phyloP scores from a whole-genome alignment of 2,888 invertebrate species.

The Drosophila borealis region DNA sequence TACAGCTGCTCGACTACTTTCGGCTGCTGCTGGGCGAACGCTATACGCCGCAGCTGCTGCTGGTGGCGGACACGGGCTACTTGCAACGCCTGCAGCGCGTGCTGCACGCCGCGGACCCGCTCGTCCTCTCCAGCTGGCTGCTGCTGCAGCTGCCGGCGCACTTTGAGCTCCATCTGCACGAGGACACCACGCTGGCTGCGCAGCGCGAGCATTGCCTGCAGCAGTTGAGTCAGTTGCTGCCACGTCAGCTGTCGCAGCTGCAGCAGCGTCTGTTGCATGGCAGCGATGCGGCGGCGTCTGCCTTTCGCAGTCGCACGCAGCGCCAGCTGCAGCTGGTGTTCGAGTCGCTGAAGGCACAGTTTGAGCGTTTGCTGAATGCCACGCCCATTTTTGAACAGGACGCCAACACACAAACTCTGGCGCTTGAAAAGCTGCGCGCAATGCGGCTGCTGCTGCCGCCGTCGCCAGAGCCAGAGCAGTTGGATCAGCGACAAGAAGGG shows the following conservation, averaged over 20 bases:
- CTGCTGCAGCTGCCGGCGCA: conserved; percentile 77
- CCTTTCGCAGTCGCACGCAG: conserved; percentile 34
- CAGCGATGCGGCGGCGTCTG: conserved; percentile 35
- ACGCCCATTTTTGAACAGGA: conserved; percentile 71
- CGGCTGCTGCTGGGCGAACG: conserved; percentile 54
- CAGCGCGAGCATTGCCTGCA: conserved; percentile 72
- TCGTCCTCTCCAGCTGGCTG: conserved; percentile 73
- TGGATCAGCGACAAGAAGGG: neutral
- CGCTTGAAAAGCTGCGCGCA: conserved; percentile 70
- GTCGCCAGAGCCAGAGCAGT: neutral
- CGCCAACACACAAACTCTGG: conserved; percentile 53
- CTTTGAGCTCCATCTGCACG: conserved; percentile 77
- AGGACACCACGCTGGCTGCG: conserved; percentile 53
- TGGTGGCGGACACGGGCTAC: conserved; percentile 73
- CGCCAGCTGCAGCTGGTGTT: conserved; percentile 61
- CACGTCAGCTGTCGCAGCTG: conserved; percentile 61
- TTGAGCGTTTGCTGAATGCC: conserved; percentile 68
- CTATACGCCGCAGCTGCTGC: conserved; percentile 50
- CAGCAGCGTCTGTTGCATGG: conserved; percentile 66
- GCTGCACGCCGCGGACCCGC: conserved; percentile 34
- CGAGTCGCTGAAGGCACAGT: conserved; percentile 68
- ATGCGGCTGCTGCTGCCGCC: conserved; percentile 73
- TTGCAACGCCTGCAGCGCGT: conserved; percentile 58
- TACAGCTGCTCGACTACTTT: conserved; percentile 71
- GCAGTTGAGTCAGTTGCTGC: conserved; percentile 71